These are phyloP conservation scores for Delichon dasypus DNA, from an alignment of 2,797 vertebrate genomes.

Conservation along the genomic window DNA sequence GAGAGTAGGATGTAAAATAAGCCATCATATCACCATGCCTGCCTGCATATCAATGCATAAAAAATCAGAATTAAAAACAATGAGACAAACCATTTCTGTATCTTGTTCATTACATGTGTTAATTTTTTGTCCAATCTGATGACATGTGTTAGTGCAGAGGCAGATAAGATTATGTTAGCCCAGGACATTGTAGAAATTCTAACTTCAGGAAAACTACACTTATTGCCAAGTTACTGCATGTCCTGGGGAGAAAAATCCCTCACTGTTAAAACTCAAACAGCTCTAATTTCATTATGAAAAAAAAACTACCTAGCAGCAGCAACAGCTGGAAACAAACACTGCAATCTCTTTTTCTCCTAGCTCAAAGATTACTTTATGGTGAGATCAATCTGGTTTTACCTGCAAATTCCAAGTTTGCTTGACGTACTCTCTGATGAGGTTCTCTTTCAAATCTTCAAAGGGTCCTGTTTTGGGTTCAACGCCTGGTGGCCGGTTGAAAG, in stretches of 20 bases:
- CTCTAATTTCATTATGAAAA: background rate
- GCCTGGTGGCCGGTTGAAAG: conserved; percentile 86
- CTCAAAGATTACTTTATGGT: background rate
- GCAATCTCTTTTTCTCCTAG: background rate
- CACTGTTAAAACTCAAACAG: background rate
- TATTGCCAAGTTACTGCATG: background rate
- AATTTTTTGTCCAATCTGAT: background rate
- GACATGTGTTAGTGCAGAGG: background rate
- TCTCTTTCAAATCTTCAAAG: conserved; percentile 95
- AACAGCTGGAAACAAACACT: background rate
- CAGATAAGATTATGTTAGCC: background rate
- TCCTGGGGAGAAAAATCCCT: rapidly evolving
- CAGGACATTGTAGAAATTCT: background rate
- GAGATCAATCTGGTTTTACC: conserved; percentile 72
- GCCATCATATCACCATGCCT: background rate
- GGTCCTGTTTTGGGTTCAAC: conserved; percentile 91
- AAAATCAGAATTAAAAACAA: background rate
- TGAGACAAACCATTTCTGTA: background rate
- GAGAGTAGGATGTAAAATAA: background rate
- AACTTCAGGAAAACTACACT: background rate
- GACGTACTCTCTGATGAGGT: conserved; percentile 91
- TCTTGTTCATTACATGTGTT: background rate
- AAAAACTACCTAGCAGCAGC: background rate
- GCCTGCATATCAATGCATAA: background rate
- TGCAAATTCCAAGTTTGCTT: conserved; percentile 92